Base-by-base conservation (phyloP, 2,797 vertebrate species). In the Manis javanica region DNA sequence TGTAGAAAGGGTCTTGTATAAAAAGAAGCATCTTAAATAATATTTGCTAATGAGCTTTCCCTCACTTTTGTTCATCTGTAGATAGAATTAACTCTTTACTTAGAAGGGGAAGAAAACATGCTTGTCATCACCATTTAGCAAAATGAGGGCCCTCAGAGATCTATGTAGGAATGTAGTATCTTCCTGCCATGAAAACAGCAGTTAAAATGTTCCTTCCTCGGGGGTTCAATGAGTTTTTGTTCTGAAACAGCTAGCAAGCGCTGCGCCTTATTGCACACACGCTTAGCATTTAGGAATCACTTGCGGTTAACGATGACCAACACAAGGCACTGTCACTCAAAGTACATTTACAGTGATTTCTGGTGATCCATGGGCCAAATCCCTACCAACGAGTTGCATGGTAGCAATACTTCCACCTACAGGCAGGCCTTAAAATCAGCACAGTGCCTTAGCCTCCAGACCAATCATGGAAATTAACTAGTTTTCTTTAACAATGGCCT, bases 21-120 rank as follows among this genome's bases (percentile, higher is more conserved):
- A 90, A 90, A 81, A 66, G 5, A 90, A 59, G 49, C 71, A 69
- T 66, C 87, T 93, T 57, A 75, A 74, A 55, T 86, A 82, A 42
- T 66, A 68, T 69, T 95, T 88, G 19, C 10, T 90, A 79, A 61
- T 86, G 31, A 78, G 19, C 1, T 79, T 88, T 74, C 18, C 19
- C 19, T 94, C 39, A 49, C 57, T 92, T 90, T 81, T 61, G 46
- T 81, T 87, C 61, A 39, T 66, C 78, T 78, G 75, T 37, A 87
- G 16, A 63, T 72, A 31, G 3, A 78, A 71, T 93, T 94, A 81
- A 75, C 61, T 79, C 31, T 94, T 69, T 87, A 79, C 7, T 91
- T 15, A 82, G 15, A 74, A 90, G 2, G 15, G 8, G 31, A 24
- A 66, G 18, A 59, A 15, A 11, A 14, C 2, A 18, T 16, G 1